Evolutionary conservation across 2,888 invertebrate species (phyloP).

Genomic region (Conistra vaccinii): DNA sequence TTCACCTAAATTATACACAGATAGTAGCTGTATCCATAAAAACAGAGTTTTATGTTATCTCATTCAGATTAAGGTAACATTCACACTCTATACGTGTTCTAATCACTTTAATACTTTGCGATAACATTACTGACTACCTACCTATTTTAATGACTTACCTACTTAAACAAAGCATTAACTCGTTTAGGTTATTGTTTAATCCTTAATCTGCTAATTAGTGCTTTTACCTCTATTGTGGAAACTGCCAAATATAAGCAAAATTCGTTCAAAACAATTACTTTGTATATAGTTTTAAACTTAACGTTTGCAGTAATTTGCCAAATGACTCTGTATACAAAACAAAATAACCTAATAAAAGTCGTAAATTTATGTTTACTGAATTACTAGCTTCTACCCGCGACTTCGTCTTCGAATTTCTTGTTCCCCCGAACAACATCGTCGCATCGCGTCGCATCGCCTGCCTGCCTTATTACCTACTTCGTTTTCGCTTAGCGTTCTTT

Average conservation of each 20-base stretch:
- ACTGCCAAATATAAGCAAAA: background rate
- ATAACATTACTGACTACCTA: slow-evolving; percentile 20
- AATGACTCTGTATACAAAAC: background rate
- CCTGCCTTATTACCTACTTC: too few relatives aligned
- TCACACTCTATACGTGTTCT: slow-evolving; percentile 11
- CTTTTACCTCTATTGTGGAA: background rate
- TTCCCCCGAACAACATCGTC: too few relatives aligned
- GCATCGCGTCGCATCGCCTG: too few relatives aligned
- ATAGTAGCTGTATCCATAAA: slow-evolving; percentile 47
- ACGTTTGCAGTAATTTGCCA: background rate
- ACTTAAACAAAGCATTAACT: slow-evolving; percentile 33
- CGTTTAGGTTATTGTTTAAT: background rate
- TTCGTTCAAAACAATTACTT: background rate
- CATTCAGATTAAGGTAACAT: slow-evolving; percentile 48
- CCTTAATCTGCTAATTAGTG: background rate
- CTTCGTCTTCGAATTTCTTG: too few relatives aligned
- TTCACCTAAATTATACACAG: slow-evolving; percentile 53
- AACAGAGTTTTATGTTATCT: slow-evolving; percentile 45
- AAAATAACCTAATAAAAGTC: background rate
- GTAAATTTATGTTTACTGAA: too few relatives aligned
- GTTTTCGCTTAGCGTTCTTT: too few relatives aligned
- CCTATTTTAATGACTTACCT: slow-evolving; percentile 11
- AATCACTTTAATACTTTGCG: slow-evolving; percentile 34
- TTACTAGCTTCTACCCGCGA: too few relatives aligned
- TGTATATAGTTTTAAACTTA: too few relatives aligned